phyloP scores from a whole-genome alignment of 2,113 vertebrate species.

The Ahaetulla prasina region DNA sequence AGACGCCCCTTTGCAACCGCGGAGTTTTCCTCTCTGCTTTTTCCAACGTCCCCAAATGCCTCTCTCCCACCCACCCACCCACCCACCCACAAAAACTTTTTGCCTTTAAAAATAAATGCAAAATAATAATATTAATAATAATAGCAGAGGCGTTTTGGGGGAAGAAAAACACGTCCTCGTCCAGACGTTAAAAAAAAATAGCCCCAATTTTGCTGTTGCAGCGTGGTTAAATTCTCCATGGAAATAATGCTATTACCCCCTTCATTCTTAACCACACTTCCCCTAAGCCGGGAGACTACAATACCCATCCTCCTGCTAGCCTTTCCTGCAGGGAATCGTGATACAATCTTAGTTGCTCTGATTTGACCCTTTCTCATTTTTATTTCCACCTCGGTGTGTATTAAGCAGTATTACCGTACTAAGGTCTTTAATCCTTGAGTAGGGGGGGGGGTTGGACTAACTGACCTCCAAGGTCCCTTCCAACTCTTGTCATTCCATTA shows the following conservation, averaged over 20 bases:
- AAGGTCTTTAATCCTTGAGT: neutral
- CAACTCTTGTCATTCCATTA: neutral
- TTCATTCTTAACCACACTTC: neutral
- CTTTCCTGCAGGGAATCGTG: neutral
- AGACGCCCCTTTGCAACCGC: neutral
- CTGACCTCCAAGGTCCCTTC: no score
- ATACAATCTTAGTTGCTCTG: neutral
- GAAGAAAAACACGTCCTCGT: neutral
- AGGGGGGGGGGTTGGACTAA: neutral
- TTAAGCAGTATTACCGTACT: no score
- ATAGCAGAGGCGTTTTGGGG: neutral
- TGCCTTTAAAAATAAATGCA: neutral
- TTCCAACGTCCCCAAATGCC: neutral
- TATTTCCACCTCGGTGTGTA: neutral
- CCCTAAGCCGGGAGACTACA: neutral
- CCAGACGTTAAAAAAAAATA: neutral
- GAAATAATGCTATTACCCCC: neutral
- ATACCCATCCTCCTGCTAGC: neutral
- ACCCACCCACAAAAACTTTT: neutral
- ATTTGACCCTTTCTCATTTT: neutral
- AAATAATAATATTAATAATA: neutral
- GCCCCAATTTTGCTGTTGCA: neutral
- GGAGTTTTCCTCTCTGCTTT: neutral
- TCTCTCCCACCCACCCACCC: no score
- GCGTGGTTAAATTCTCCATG: neutral